Base-by-base conservation (phyloP, 2,113 vertebrate species). In the Petromus typicus region DNA sequence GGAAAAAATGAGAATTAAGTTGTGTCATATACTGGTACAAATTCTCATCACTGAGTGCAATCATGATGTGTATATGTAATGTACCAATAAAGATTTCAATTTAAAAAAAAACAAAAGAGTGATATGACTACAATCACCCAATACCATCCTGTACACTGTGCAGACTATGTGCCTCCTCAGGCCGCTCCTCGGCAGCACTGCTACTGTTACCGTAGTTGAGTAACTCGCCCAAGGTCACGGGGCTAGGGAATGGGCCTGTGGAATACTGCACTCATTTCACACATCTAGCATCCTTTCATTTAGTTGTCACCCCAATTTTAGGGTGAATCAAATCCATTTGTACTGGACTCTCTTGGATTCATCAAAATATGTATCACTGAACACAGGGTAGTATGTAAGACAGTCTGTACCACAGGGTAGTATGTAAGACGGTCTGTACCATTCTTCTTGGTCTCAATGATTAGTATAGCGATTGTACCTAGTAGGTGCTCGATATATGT, bases 141-240 rank as follows among this genome's bases (percentile, higher is more conserved):
- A 13, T 22, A 12, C 16, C 23, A 2, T 13, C 90, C 63, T 18
- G 9, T 69, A 59, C 10, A 7, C 54, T 7, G 34, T 7, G 37
- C 4, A 7, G 1, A 22, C 0, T 4, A 20, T 16, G 1, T 5
- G 4, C 17, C 8, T 48, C n/a, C 40, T 37, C 80, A 27, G 0
- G 0, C 22, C 40, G 37, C 20, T 43, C 23, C 89, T 27, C 2
- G n/a, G 66, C 78, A 54, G 64, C 20, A 2, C 64, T 9, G 32
- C 71, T 30, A 10, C 0, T 10, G 25, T 71, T 25, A 5, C 34
- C 27, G 25, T 64, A 51, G 66, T 37, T n/a, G 56, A 25, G 76
- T 16, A 17, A 91, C 66, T n/a, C 37, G 64, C 57, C 22, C 18
- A 17, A 40, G 45, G 30, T 7, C 27, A 66, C 0, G 3, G 1